Evolutionary conservation across 1,140 invertebrate species (phyloP).

Genomic region (Grapholita molesta): DNA sequence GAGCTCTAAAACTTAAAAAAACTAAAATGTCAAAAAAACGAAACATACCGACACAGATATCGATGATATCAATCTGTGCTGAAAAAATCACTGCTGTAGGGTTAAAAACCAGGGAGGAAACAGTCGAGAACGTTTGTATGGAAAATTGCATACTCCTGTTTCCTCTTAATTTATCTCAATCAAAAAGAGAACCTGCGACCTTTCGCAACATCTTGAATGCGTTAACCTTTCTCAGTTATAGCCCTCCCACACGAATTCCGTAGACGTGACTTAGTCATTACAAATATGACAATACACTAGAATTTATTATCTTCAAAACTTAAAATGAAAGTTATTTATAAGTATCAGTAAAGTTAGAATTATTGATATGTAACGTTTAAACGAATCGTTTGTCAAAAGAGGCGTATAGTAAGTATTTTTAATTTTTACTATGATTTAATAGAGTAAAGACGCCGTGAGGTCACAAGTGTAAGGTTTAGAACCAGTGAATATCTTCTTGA

Average conservation of each 20-base stretch:
- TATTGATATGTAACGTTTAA: neutral
- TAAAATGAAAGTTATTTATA: neutral
- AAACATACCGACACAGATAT: too few relatives aligned
- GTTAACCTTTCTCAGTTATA: neutral
- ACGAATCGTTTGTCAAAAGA: neutral
- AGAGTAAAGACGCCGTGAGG: too few relatives aligned
- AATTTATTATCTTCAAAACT: neutral
- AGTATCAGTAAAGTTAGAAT: neutral
- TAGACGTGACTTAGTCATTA: neutral
- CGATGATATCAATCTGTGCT: too few relatives aligned
- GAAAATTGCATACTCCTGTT: neutral
- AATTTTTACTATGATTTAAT: too few relatives aligned
- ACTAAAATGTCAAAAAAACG: too few relatives aligned
- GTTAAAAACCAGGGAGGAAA: too few relatives aligned
- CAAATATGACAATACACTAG: neutral
- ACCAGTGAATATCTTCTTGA: too few relatives aligned
- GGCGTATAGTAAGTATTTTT: too few relatives aligned
- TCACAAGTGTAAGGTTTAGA: too few relatives aligned
- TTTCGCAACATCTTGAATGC: neutral
- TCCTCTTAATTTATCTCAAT: neutral
- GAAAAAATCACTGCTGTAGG: too few relatives aligned
- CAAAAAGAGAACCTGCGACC: neutral
- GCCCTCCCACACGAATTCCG: neutral
- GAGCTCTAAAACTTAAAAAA: too few relatives aligned
- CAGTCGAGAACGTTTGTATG: too few relatives aligned